Conservation (phyloP, 2,888 invertebrate species). For the Volucella bombylans region DNA sequence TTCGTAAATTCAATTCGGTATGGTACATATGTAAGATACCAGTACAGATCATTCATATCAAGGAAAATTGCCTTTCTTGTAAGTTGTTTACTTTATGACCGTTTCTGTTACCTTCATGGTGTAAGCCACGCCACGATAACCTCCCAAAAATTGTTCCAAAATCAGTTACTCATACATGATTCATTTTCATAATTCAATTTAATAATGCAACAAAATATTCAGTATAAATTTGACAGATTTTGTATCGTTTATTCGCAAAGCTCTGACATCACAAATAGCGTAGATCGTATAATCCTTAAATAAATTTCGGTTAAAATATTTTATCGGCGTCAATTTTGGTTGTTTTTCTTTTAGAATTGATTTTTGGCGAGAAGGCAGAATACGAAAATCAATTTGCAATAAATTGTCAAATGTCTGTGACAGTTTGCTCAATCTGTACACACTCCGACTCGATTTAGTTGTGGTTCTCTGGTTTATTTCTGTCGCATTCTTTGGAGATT, state of each 20-base stretch:
- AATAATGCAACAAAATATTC: conserved; percentile 10
- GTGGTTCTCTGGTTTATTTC: conserved; percentile 4
- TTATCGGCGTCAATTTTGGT: conserved; percentile 45
- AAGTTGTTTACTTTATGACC: too few species aligned
- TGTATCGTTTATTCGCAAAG: conserved; percentile 20
- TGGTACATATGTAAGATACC: too few species aligned
- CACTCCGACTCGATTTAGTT: conserved; percentile 1
- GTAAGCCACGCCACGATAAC: too few species aligned
- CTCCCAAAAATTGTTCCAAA: too few species aligned
- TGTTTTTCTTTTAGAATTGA: conserved; percentile 41
- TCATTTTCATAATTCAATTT: conserved; percentile 26
- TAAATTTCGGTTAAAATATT: conserved; percentile 63
- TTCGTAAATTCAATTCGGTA: too few species aligned
- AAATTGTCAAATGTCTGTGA: conserved; percentile 64
- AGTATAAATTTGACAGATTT: conserved; percentile 5
- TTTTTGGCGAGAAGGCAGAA: conserved; percentile 25
- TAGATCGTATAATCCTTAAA: conserved; percentile 46
- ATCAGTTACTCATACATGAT: background rate
- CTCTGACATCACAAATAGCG: background rate
- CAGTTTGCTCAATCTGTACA: conserved; percentile 50
- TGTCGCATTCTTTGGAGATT: conserved; percentile 65
- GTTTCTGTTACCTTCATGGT: too few species aligned
- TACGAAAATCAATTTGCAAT: conserved; percentile 62
- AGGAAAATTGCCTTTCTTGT: too few species aligned
- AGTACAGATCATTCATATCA: too few species aligned